Conservation (phyloP, 23 tunicate genomes). For the Oikopleura vanhoeffeni region DNA sequence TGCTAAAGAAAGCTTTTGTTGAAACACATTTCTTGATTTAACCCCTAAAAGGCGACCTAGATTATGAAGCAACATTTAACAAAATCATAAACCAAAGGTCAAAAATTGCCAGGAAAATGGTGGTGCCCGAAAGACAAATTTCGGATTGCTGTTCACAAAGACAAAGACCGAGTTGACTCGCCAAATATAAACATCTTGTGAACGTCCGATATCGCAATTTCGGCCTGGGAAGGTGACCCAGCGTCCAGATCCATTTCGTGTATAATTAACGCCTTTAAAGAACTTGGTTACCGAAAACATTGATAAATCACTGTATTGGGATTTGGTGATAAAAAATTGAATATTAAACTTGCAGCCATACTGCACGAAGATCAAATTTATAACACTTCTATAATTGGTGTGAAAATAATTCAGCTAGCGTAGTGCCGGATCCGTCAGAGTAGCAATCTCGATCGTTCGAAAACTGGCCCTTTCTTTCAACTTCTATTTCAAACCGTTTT, state of each 20-base stretch:
- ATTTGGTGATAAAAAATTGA: not conserved
- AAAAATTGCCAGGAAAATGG: not conserved
- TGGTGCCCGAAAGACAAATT: conserved; percentile 3
- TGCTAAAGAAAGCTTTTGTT: too few relatives aligned
- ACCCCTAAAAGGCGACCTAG: not conserved
- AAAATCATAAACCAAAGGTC: not conserved
- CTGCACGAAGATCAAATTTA: not conserved
- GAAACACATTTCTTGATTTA: too few relatives aligned
- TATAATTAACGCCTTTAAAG: not conserved
- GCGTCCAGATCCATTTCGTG: not conserved
- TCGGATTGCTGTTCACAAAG: not conserved
- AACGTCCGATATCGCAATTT: not conserved
- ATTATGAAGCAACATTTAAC: not conserved
- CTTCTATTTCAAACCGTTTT: too few relatives aligned
- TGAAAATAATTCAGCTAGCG: too few relatives aligned
- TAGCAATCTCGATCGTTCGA: too few relatives aligned
- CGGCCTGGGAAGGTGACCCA: not conserved
- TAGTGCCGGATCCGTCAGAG: too few relatives aligned
- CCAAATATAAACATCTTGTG: not conserved
- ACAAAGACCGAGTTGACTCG: not conserved
- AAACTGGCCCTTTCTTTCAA: too few relatives aligned
- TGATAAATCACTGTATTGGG: not conserved
- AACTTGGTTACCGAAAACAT: not conserved
- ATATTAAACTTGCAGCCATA: not conserved
- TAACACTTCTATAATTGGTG: not conserved